phyloP scores from a whole-genome alignment of 2,797 vertebrate species.

The Uromys caudimaculatus region DNA sequence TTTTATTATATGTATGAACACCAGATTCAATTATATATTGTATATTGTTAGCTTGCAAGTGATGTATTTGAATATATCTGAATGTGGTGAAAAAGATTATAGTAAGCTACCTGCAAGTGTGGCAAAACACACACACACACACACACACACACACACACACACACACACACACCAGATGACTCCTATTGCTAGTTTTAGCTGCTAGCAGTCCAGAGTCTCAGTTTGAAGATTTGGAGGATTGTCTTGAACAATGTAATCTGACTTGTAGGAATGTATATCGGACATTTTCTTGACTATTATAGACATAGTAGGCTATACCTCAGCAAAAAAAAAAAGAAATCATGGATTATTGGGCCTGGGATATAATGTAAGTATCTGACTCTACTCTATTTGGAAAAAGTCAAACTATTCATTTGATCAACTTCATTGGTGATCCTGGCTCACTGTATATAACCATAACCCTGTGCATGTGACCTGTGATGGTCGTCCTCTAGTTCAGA shows the following conservation, averaged over 20 bases:
- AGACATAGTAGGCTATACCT: background rate
- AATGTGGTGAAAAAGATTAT: background rate
- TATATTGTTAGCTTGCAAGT: background rate
- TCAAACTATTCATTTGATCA: background rate
- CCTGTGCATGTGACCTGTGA: too few relatives aligned
- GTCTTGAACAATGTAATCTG: background rate
- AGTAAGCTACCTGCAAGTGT: background rate
- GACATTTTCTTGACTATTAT: background rate
- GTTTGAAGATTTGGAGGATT: too few relatives aligned
- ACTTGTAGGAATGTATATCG: background rate
- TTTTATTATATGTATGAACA: background rate
- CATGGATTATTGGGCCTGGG: background rate
- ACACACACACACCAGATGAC: background rate
- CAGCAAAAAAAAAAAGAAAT: too few relatives aligned
- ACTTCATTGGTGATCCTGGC: background rate
- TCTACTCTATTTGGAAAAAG: background rate
- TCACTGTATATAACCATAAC: background rate
- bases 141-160: background rate
- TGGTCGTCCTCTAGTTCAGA: too few relatives aligned
- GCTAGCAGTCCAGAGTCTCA: too few relatives aligned
- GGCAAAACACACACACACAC: background rate
- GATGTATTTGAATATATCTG: background rate
- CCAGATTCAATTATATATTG: too few relatives aligned
- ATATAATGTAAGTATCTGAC: background rate
- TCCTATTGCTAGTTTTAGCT: background rate